Evolutionary conservation across 2,797 vertebrate genomes (phyloP).

Genomic region (Meda fulgida): DNA sequence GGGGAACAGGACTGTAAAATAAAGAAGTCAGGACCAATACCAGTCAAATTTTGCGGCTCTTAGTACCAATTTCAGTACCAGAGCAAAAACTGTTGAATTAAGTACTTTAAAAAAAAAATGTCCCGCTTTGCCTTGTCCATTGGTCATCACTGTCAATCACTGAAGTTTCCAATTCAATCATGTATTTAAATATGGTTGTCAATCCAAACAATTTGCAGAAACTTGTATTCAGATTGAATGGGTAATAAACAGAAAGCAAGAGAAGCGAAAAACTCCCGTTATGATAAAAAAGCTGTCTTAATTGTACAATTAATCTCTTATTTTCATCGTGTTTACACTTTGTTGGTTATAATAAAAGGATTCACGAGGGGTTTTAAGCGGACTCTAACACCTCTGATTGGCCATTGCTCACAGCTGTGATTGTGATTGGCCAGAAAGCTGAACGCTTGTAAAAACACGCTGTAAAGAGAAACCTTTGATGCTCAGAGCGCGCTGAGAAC

Average conservation of each 20-base stretch:
- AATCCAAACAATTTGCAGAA: neutral
- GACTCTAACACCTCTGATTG: no score
- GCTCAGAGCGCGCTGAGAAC: no score
- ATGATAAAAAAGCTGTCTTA: no score
- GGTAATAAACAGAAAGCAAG: no score
- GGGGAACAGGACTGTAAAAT: no score
- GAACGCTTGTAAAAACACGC: neutral
- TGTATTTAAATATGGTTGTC: neutral
- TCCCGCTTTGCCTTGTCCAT: no score
- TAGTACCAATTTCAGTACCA: neutral
- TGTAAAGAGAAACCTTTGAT: neutral
- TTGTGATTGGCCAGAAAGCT: no score
- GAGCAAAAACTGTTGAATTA: neutral
- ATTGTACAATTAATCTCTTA: neutral
- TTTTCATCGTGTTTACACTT: neutral
- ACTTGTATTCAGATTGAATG: neutral
- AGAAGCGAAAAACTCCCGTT: no score
- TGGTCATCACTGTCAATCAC: neutral
- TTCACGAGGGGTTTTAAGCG: neutral
- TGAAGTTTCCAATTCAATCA: neutral
- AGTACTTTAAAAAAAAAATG: no score
- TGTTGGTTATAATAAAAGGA: neutral
- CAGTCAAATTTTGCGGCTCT: neutral
- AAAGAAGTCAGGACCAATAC: neutral
- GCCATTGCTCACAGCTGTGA: no score